A percentile compares a stretch with the other conserved stretches of the same genome.
phyloP scores from a whole-genome alignment of 2,888 invertebrate genomes.

The Biston stratarius region DNA sequence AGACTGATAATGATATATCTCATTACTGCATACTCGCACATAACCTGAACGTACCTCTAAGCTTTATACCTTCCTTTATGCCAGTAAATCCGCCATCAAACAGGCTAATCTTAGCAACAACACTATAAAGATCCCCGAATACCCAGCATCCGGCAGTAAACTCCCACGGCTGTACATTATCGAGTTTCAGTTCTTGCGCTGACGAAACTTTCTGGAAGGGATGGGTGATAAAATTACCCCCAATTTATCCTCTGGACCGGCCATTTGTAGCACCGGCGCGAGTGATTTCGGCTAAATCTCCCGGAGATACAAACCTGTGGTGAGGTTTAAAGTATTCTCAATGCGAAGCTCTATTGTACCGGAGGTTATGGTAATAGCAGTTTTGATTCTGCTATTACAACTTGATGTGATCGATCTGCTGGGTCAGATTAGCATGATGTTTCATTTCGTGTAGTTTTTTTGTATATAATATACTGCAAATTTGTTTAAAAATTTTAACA shows the following conservation, averaged over 20 bases:
- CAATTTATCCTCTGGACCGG: constrained; percentile 68
- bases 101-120: constrained; percentile 18
- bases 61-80: constrained; percentile 7
- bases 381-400: constrained; percentile 15
- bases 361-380: constrained; percentile 15
- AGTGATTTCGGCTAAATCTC: constrained; percentile 57
- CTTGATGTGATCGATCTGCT: constrained; percentile 11
- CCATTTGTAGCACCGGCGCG: constrained; percentile 73
- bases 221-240: constrained; percentile 73
- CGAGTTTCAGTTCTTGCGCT: constrained; percentile 54
- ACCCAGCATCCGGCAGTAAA: constrained; percentile 43
- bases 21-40: not conserved
- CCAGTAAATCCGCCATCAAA: constrained; percentile 24
- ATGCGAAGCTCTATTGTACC: constrained; percentile 7
- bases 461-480: not conserved
- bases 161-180: constrained; percentile 46
- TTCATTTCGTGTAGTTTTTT: not conserved
- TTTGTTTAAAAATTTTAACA: no score
- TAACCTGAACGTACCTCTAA: not conserved
- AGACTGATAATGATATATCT: not conserved
- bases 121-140: constrained; percentile 34
- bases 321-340: constrained; percentile 33
- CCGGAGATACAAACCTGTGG: constrained; percentile 39
- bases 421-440: not conserved
- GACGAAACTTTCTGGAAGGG: constrained; percentile 58